A percentile compares a stretch with the other conserved stretches of the same genome.
These are phyloP conservation scores for Yoshiicerus persimilis DNA, from an alignment of 1,140 invertebrate species.

Conservation along the genomic window DNA sequence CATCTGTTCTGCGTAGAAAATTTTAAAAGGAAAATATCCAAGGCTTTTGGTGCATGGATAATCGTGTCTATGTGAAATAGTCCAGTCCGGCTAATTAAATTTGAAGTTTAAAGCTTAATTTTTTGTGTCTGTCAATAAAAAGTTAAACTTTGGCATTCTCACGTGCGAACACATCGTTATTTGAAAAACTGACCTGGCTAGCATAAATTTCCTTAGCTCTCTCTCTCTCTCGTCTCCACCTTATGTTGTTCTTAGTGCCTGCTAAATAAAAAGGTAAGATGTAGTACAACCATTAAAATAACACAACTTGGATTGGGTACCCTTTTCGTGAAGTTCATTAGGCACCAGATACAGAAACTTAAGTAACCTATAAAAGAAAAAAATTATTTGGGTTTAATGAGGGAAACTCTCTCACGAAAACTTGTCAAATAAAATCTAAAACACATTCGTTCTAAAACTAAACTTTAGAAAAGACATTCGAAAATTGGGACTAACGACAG, in stretches of 20 bases:
- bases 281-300: background rate
- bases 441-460: too few relatives aligned
- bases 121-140: background rate
- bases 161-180: background rate
- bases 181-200: background rate
- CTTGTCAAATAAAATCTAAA: constrained; percentile 8
- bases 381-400: background rate
- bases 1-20: too few relatives aligned
- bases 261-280: background rate
- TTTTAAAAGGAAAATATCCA: too few relatives aligned
- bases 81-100: background rate
- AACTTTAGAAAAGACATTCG: background rate
- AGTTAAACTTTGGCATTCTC: background rate
- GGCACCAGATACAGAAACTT: background rate
- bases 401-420: background rate
- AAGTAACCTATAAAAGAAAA: too few relatives aligned
- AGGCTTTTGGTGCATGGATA: too few relatives aligned
- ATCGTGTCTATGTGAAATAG: too few relatives aligned
- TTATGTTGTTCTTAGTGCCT: background rate
- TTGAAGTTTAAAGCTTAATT: background rate
- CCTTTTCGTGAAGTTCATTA: background rate
- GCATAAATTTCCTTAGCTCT: background rate
- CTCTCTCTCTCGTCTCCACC: too few relatives aligned
- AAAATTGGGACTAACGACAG: too few relatives aligned
- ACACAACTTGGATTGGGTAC: too few relatives aligned